These are phyloP conservation scores for Seriola quinqueradiata DNA, from an alignment of 2,113 vertebrate genomes.

Conservation along the genomic window DNA sequence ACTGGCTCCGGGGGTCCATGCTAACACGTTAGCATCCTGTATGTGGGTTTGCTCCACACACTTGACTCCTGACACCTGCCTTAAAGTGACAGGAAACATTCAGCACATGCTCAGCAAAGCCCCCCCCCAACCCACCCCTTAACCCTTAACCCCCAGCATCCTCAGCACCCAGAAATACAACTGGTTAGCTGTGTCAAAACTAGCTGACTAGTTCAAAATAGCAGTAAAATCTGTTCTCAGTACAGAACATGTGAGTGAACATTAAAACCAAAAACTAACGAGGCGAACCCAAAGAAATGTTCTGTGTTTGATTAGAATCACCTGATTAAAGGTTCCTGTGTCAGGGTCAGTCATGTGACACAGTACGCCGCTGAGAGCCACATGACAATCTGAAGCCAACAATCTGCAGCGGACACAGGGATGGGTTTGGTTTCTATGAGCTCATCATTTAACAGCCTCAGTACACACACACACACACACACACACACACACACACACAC, in stretches of 20 bases:
- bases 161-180: background rate
- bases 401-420: slow-evolving; percentile 29
- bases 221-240: too few species aligned
- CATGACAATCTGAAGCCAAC: slow-evolving; percentile 5
- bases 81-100: background rate
- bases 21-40: slow-evolving; percentile 10
- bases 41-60: background rate
- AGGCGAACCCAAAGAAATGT: too few species aligned
- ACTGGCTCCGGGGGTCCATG: slow-evolving; percentile 24
- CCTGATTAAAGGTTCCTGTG: too few species aligned
- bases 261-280: too few species aligned
- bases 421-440: slow-evolving; percentile 32
- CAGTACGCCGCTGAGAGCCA: background rate
- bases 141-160: background rate
- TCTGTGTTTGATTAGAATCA: too few species aligned
- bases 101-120: too few species aligned
- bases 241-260: too few species aligned
- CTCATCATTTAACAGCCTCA: slow-evolving; percentile 21
- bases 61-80: background rate
- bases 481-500: slow-evolving; percentile 34
- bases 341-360: too few species aligned
- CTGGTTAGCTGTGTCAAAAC: background rate
- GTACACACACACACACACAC: slow-evolving; percentile 22
- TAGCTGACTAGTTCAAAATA: background rate
- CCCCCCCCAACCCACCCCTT: too few species aligned